Base-by-base conservation (phyloP, 1,140 invertebrate genomes). In the Brachionus angularis region DNA sequence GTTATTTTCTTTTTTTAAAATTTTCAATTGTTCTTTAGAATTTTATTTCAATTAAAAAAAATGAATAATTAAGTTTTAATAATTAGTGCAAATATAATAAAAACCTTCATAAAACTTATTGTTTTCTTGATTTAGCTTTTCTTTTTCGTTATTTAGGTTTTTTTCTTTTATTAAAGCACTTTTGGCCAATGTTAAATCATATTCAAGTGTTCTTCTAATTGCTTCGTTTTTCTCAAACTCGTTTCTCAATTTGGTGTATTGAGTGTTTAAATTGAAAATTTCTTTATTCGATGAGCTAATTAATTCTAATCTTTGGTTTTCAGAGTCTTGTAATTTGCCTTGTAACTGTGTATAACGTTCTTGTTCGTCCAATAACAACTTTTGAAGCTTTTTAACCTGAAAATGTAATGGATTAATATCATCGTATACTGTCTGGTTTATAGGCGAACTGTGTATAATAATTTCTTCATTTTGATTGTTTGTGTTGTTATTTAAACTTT, bases 351-450 rank as follows among this genome's bases (percentile, higher is more conserved):
- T 23, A 25, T 58, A 58, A 23, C 39, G 36, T 14, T 58, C 53
- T 25, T 58, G 53, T 39, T 58, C 53, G 25, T 25, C n/a, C 12
- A 58, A 39, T 3, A 58, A 36, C 1, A 58, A 36, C 25, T 58
- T 58, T 58, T 58, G 53, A 21, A 58, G 53, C n/a, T 58, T 58
- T 58, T 58, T 58, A 3, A 58, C 53, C 21, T 58, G 53, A 39
- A 58, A 58, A 58, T 58, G 53, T 14, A 58, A 36, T 14, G 53
- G 53, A 39, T 58, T 58, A 14, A 58, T 3, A 16, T 58, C 53
- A 12, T 58, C 53, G 2, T 23, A 29, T 10, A 27, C 25, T 12
- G 49, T n/a, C n/a, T n/a, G n/a, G n/a, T n/a, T n/a, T n/a, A n/a
- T n/a, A n/a, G n/a, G n/a, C n/a, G n/a, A n/a, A n/a, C n/a, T n/a